Percentiles rank a stretch among this genome's conserved stretches.
Evolutionary conservation across 1,140 invertebrate species (phyloP).

Genomic region (Mylabris phalerata): DNA sequence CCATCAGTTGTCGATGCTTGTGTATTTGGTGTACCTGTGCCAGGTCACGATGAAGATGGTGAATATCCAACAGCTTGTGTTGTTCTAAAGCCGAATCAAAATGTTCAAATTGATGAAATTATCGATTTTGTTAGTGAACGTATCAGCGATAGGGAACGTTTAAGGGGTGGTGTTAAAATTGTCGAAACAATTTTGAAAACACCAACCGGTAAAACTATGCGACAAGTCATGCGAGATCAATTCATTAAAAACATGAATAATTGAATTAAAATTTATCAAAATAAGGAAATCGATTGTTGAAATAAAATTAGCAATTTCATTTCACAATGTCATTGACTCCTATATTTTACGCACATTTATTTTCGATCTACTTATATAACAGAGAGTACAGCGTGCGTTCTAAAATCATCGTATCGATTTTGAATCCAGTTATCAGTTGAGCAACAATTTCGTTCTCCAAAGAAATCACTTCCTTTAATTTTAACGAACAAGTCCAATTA

Average conservation of each 20-base stretch:
- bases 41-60: slow-evolving; percentile 2
- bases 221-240: not conserved
- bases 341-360: too few species aligned
- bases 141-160: slow-evolving; percentile 1
- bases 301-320: not conserved
- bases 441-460: too few species aligned
- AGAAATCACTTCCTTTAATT: too few species aligned
- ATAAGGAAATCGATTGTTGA: too few species aligned
- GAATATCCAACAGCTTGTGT: slow-evolving; percentile 5
- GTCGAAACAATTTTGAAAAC: slow-evolving; percentile 4
- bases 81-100: slow-evolving; percentile 1
- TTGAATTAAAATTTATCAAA: too few species aligned
- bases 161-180: slow-evolving; percentile 10
- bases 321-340: too few species aligned
- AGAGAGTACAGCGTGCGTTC: too few species aligned
- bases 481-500: too few species aligned
- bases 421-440: too few species aligned
- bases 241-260: too few species aligned
- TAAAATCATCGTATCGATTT: too few species aligned
- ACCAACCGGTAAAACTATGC: slow-evolving; percentile 4
- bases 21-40: slow-evolving; percentile 1
- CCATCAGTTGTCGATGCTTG: slow-evolving; percentile 43
- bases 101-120: slow-evolving; percentile 1
- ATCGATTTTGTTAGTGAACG: slow-evolving; percentile 2
- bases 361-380: too few species aligned